These are phyloP conservation scores for Meloidogyne chitwoodi DNA, from an alignment of 1,140 invertebrate genomes.

Conservation along the genomic window DNA sequence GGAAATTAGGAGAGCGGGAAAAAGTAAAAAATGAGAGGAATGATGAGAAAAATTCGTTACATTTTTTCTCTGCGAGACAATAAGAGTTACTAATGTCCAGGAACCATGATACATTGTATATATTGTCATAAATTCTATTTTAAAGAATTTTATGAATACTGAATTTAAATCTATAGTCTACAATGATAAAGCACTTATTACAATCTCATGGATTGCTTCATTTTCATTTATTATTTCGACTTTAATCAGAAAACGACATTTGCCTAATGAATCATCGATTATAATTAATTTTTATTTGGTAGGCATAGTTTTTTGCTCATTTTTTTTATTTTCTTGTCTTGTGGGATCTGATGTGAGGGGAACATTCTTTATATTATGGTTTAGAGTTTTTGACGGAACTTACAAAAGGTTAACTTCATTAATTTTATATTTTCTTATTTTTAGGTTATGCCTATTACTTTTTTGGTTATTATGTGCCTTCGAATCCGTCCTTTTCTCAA, in stretches of 20 bases:
- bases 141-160: background rate
- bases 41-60: no score
- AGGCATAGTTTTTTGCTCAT: background rate
- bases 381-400: slow-evolving; percentile 30
- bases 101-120: background rate
- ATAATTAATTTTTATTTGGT: slow-evolving; percentile 3
- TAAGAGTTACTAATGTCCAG: no score
- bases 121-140: background rate
- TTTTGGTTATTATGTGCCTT: slow-evolving; percentile 44
- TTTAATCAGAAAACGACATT: background rate
- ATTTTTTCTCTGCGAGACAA: no score
- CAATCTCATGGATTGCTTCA: slow-evolving; percentile 10
- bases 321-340: slow-evolving; percentile 8
- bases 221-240: background rate
- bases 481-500: slow-evolving; percentile 42
- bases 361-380: background rate
- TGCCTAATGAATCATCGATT: background rate
- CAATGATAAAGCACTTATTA: slow-evolving; percentile 3
- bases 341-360: background rate
- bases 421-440: slow-evolving; percentile 15
- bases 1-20: no score
- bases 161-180: background rate
- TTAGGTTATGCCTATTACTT: slow-evolving; percentile 45
- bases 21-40: no score
- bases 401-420: slow-evolving; percentile 11